Conservation (phyloP, 35 echinoderm and acorn worm species). For the Ophioderma brevispina region DNA sequence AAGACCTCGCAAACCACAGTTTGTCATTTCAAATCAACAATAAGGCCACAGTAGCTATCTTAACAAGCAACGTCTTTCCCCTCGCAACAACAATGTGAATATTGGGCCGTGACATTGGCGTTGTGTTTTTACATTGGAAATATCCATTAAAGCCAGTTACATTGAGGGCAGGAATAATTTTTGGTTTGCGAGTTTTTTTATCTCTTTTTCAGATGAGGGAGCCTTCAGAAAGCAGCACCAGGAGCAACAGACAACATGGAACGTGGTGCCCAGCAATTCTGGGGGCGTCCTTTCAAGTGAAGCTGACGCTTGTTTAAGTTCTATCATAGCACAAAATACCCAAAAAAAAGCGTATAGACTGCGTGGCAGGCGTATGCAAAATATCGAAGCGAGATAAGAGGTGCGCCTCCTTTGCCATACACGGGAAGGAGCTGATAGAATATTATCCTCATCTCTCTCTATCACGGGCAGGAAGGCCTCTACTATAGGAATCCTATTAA, state of each 20-base stretch:
- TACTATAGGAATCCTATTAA: background rate
- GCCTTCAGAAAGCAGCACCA: background rate
- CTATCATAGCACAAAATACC: background rate
- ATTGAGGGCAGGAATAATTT: background rate
- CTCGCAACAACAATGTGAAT: background rate
- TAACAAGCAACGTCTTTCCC: background rate
- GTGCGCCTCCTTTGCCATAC: background rate
- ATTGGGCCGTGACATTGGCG: background rate
- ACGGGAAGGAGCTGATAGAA: background rate
- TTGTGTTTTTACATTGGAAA: background rate
- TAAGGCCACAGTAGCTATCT: background rate
- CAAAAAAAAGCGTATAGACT: background rate
- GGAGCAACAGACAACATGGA: background rate
- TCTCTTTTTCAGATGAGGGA: conserved; percentile 7
- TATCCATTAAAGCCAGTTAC: background rate
- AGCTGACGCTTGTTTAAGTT: background rate
- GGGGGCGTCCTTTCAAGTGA: background rate
- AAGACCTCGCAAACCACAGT: background rate
- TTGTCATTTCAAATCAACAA: conserved; percentile 12
- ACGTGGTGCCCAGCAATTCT: background rate
- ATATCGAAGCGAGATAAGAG: background rate
- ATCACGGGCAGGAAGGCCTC: background rate
- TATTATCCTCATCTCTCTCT: background rate
- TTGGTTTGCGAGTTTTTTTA: background rate
- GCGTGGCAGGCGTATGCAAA: background rate